Evolutionary conservation across 2,888 invertebrate genomes (phyloP), one percentile per base, ranked within the genome.

Genomic region (Oligia strigilis): DNA sequence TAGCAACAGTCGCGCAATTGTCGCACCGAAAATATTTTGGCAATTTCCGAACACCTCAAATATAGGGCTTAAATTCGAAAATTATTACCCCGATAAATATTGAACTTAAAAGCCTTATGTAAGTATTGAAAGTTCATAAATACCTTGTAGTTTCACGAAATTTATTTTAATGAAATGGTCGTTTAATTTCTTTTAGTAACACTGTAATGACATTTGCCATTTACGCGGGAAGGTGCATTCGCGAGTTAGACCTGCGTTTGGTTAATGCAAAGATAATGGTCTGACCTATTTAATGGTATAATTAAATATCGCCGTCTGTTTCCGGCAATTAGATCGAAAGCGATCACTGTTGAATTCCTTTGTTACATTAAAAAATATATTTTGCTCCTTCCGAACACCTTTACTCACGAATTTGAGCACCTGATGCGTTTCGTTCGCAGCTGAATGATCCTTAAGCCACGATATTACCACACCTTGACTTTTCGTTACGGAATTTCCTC

Each of bases 401-500:
- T 95, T 95, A 91, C 92, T 90, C 91, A 95, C 94, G 94, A 95
- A 94, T 93, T 94, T 94, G 92, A 92, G 93, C 95, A 95, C 95
- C 95, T 95, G 95, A 95, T 94, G 90, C 88, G 92, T 90, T 90
- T 87, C 82, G 90, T 87, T 85, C 87, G 89, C 89, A 89, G 89
- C 89, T 95, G 95, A 29, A 95, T 94, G 91, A 91, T 91, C 90
- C 91, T 90, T 89, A 91, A 89, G 90, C 90, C 88, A 89, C 88
- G 88, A 90, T 90, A 90, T 89, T 83, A 89, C 90, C 91, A 93
- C 95, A 95, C 95, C 95, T 95, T 95, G 95, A 93, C 93, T 94
- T 93, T 95, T 94, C 93, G 94, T 95, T 95, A 94, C 93, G 94
- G 95, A 94, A 94, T 94, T 94, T 93, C 94, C 93, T 94, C 92